Evolutionary conservation across 1,140 invertebrate species (phyloP).

Genomic region (Ladona fulva): DNA sequence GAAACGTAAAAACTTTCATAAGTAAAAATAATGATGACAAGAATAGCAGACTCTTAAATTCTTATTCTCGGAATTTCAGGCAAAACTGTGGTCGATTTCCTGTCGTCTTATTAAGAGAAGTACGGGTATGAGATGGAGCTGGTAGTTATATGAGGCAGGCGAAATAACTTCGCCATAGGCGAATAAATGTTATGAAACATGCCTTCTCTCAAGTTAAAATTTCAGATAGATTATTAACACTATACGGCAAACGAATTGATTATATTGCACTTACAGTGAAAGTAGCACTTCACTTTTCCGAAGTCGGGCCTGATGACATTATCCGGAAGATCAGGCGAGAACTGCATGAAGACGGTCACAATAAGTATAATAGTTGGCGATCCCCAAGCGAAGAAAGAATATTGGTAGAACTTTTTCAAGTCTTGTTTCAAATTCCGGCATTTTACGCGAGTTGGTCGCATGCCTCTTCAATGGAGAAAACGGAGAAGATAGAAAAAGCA

Average conservation of each 20-base stretch:
- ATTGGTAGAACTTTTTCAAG: constrained; percentile 49
- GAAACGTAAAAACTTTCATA: too few relatives aligned
- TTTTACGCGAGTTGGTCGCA: neutral
- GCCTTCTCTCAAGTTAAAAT: neutral
- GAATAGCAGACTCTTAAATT: too few relatives aligned
- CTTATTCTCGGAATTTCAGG: too few relatives aligned
- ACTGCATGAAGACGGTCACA: constrained; percentile 46
- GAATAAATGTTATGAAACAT: neutral
- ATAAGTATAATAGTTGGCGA: constrained; percentile 45
- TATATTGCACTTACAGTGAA: constrained; percentile 16
- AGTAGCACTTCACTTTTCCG: constrained; percentile 24
- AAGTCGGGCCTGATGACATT: constrained; percentile 29
- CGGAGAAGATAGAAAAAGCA: neutral
- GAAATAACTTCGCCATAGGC: too few relatives aligned
- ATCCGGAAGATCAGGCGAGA: constrained; percentile 40
- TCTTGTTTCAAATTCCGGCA: constrained; percentile 27
- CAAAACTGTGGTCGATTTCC: too few relatives aligned
- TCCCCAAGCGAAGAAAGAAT: constrained; percentile 64
- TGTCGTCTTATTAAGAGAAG: too few relatives aligned
- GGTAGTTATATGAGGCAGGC: too few relatives aligned
- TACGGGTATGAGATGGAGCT: too few relatives aligned
- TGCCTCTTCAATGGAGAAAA: neutral
- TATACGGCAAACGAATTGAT: neutral
- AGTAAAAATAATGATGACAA: too few relatives aligned
- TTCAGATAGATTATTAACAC: neutral